Evolutionary conservation across 1,140 invertebrate genomes (phyloP).

Genomic region (Rhysida immarginata): DNA sequence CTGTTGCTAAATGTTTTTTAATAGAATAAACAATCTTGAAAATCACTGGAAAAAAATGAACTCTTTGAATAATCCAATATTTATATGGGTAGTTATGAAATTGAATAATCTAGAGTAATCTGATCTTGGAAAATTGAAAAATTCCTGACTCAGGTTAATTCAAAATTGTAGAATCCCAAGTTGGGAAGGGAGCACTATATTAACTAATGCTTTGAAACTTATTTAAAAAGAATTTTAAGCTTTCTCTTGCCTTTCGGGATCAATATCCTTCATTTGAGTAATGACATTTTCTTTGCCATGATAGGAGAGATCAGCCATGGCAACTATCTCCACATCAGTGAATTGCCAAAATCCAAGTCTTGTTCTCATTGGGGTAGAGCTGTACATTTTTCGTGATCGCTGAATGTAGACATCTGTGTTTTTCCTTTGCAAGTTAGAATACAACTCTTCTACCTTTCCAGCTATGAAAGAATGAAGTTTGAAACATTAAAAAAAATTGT

Average conservation of each 20-base stretch:
- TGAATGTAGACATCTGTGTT: conserved; percentile 93
- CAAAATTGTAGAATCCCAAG: too few species aligned
- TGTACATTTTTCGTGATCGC: conserved; percentile 61
- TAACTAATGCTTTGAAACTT: too few species aligned
- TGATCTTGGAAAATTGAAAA: too few species aligned
- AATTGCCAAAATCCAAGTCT: conserved; percentile 66
- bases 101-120: too few species aligned
- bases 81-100: too few species aligned
- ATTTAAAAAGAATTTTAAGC: too few species aligned
- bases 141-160: too few species aligned
- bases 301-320: conserved; percentile 68
- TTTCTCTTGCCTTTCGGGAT: conserved; percentile 55
- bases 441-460: conserved; percentile 62
- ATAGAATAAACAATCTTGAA: too few species aligned
- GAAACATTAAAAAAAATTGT: conserved; percentile 4
- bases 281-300: conserved; percentile 66
- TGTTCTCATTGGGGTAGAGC: conserved; percentile 48
- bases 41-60: too few species aligned
- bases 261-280: conserved; percentile 56
- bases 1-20: too few species aligned
- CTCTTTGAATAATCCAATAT: too few species aligned
- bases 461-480: conserved; percentile 21
- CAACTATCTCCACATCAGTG: conserved; percentile 59
- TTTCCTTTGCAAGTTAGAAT: conserved; percentile 65
- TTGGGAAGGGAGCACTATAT: too few species aligned